Evolutionary conservation across 2,797 vertebrate species (phyloP).

Genomic region (Coreius guichenoti): DNA sequence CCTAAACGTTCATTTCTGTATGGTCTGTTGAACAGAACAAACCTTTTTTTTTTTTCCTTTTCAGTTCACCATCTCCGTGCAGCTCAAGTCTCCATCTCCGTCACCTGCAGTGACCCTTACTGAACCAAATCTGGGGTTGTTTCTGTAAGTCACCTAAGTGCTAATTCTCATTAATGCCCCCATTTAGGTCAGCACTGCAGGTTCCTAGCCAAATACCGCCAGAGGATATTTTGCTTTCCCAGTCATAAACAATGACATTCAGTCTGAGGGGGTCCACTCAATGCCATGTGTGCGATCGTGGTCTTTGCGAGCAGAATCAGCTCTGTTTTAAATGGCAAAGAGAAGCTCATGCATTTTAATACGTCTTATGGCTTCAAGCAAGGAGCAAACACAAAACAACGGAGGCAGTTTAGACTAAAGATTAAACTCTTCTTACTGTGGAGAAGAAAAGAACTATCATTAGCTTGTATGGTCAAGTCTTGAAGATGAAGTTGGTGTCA

Average conservation of each 20-base stretch:
- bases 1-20: constrained; percentile 37
- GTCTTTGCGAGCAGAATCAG: constrained; percentile 61
- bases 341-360: constrained; percentile 77
- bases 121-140: constrained; percentile 29
- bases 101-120: constrained; percentile 32
- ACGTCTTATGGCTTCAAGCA: constrained; percentile 70
- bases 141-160: constrained; percentile 49
- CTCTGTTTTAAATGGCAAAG: constrained; percentile 69
- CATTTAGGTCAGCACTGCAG: constrained; percentile 55
- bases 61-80: neutral
- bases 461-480: constrained; percentile 37
- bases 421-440: constrained; percentile 58
- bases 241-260: constrained; percentile 67
- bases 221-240: constrained; percentile 64
- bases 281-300: constrained; percentile 54
- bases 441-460: constrained; percentile 55
- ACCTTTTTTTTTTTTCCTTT: constrained; percentile 26
- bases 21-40: constrained; percentile 28
- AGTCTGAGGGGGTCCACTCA: constrained; percentile 44
- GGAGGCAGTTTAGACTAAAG: constrained; percentile 60
- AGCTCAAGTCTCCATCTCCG: constrained; percentile 4
- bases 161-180: constrained; percentile 64
- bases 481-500: constrained; percentile 47
- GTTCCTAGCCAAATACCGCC: constrained; percentile 60
- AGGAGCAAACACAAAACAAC: constrained; percentile 72